A percentile compares a stretch with the other conserved stretches of the same genome.
These are phyloP conservation scores for Bubo bubo DNA, from an alignment of 2,113 vertebrate species.

Conservation along the genomic window DNA sequence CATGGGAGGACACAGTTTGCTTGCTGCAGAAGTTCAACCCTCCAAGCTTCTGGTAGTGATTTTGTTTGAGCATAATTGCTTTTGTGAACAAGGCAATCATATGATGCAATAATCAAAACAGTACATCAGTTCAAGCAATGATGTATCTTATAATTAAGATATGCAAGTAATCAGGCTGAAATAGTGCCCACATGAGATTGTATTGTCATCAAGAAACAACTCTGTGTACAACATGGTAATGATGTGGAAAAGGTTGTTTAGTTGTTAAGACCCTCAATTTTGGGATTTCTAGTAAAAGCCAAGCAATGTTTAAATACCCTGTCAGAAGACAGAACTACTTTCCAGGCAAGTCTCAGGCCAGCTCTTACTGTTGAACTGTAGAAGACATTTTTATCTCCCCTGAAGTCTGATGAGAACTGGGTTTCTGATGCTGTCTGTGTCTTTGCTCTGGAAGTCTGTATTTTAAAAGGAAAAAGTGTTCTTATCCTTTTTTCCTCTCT, in stretches of 20 bases:
- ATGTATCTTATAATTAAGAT: conserved; percentile 49
- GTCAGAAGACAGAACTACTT: not conserved
- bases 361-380: not conserved
- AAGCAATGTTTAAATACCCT: not conserved
- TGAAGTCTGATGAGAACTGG: not conserved
- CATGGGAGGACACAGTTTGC: not conserved
- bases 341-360: not conserved
- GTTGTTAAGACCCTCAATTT: not conserved
- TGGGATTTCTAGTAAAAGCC: not conserved
- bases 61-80: not conserved
- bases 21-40: not conserved
- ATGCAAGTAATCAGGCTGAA: conserved; percentile 37
- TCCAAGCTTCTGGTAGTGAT: not conserved
- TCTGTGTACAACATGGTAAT: not conserved
- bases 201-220: not conserved
- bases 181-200: not conserved
- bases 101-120: conserved; percentile 35
- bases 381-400: not conserved
- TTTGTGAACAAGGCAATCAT: conserved; percentile 30
- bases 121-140: conserved; percentile 9
- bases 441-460: not conserved
- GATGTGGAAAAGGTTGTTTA: not conserved
- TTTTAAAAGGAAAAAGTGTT: not conserved
- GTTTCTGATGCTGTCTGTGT: not conserved
- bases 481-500: not conserved